Evolutionary conservation across 2,797 vertebrate species (phyloP).

Genomic region (Rhabdophis nuchalis): DNA sequence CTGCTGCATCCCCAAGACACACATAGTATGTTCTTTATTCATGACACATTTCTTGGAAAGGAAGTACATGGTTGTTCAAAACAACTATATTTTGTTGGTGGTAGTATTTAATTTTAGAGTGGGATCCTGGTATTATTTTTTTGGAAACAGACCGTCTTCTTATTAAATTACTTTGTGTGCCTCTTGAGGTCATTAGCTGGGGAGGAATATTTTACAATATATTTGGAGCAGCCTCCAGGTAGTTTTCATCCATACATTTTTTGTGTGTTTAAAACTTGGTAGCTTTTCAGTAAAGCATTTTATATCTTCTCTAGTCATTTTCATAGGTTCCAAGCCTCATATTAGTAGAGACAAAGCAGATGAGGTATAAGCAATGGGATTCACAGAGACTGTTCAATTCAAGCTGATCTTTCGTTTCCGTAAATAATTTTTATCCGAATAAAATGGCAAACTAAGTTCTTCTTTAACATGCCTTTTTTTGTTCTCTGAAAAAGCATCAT

Average conservation of each 20-base stretch:
- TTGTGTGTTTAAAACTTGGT: conserved; percentile 10
- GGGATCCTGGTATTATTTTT: conserved; percentile 2
- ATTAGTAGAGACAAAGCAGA: conserved; percentile 29
- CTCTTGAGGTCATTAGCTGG: conserved; percentile 12
- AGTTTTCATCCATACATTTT: neutral
- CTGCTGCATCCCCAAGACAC: neutral
- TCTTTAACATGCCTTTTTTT: neutral
- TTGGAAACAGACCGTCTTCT: neutral
- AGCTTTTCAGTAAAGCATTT: conserved; percentile 26
- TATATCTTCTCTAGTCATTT: conserved; percentile 31
- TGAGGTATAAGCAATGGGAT: neutral
- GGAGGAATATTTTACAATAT: neutral
- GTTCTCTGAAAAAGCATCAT: conserved; percentile 20
- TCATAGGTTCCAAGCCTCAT: neutral
- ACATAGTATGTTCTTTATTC: neutral
- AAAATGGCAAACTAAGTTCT: conserved; percentile 28
- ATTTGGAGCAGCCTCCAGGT: neutral
- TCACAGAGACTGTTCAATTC: neutral
- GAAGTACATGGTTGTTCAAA: neutral
- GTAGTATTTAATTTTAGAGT: neutral
- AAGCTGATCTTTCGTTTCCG: conserved; percentile 25
- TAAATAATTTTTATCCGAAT: conserved; percentile 4
- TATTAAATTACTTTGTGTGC: conserved; percentile 8
- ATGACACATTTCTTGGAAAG: neutral
- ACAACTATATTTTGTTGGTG: conserved; percentile 5